phyloP scores from a whole-genome alignment of 1,140 invertebrate genomes.

The Oedothorax gibbosus region DNA sequence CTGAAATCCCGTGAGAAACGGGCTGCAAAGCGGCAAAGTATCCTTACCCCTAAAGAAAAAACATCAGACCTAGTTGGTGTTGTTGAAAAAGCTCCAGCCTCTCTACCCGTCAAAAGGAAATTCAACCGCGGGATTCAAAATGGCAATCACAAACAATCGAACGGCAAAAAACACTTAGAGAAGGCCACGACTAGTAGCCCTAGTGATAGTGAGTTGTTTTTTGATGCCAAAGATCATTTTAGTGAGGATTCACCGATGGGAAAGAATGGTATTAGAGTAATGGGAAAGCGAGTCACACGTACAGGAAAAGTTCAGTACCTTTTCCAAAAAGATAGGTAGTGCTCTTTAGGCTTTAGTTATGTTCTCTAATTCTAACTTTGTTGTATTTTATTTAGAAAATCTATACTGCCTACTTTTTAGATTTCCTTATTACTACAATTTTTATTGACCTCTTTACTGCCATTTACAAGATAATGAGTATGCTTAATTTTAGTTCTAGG shows the following conservation, averaged over 20 bases:
- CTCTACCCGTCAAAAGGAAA: background rate
- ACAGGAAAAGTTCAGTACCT: slow-evolving; percentile 47
- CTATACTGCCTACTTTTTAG: too few species aligned
- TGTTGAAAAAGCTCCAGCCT: background rate
- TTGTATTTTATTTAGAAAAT: too few species aligned
- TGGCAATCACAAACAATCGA: slow-evolving; percentile 9
- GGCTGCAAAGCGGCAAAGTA: background rate
- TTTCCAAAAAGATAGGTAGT: slow-evolving; percentile 51
- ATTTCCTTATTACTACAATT: too few species aligned
- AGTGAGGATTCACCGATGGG: slow-evolving; percentile 21
- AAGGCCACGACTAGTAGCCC: too few species aligned
- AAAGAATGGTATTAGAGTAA: slow-evolving; percentile 2
- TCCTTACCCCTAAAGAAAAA: too few species aligned
- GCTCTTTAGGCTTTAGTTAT: too few species aligned
- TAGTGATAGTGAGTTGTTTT: slow-evolving; percentile 14
- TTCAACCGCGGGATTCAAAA: slow-evolving; percentile 6
- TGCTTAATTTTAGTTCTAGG: too few species aligned
- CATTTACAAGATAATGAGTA: too few species aligned
- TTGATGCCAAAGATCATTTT: slow-evolving; percentile 44
- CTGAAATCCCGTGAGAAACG: background rate
- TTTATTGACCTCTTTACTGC: too few species aligned
- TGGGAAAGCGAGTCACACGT: slow-evolving; percentile 42
- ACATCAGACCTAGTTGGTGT: too few species aligned
- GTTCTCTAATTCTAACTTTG: too few species aligned
- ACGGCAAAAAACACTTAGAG: background rate